These are phyloP conservation scores for Petaurus breviceps DNA, from an alignment of 2,113 vertebrate genomes.

Conservation along the genomic window DNA sequence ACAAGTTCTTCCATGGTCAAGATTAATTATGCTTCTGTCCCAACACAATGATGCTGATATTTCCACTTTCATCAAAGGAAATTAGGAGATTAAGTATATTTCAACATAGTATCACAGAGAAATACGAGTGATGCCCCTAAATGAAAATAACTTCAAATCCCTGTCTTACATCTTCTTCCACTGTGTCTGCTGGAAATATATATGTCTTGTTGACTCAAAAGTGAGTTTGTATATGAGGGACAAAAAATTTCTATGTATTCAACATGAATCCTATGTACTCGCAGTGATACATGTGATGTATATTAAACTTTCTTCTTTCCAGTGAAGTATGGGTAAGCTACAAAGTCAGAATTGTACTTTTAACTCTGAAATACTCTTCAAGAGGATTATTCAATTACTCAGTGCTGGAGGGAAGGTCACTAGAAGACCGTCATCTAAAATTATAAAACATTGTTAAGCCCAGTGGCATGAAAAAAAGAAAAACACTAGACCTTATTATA, in stretches of 20 bases:
- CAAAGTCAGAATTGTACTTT: background rate
- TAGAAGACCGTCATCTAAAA: background rate
- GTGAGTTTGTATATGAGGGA: conserved; percentile 25
- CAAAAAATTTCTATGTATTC: conserved; percentile 33
- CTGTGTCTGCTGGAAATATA: conserved; percentile 5
- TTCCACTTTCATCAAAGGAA: conserved; percentile 29
- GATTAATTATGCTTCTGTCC: background rate
- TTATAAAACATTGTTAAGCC: background rate
- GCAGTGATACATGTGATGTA: background rate
- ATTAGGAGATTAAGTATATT: background rate
- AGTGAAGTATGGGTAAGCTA: conserved; percentile 9
- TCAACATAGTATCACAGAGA: background rate
- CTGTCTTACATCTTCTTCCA: background rate
- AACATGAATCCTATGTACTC: background rate
- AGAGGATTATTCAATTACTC: conserved; percentile 25
- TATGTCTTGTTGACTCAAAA: conserved; percentile 38
- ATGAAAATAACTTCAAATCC: conserved; percentile 18
- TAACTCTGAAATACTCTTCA: background rate
- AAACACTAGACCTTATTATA: background rate
- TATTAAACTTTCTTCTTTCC: background rate
- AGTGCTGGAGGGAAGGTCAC: background rate
- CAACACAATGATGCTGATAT: conserved; percentile 23
- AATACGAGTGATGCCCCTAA: background rate
- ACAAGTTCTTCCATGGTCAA: conserved; percentile 16
- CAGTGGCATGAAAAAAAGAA: background rate